These are phyloP conservation scores for Acrocephalus arundinaceus DNA, from an alignment of 2,113 vertebrate species.

Conservation along the genomic window DNA sequence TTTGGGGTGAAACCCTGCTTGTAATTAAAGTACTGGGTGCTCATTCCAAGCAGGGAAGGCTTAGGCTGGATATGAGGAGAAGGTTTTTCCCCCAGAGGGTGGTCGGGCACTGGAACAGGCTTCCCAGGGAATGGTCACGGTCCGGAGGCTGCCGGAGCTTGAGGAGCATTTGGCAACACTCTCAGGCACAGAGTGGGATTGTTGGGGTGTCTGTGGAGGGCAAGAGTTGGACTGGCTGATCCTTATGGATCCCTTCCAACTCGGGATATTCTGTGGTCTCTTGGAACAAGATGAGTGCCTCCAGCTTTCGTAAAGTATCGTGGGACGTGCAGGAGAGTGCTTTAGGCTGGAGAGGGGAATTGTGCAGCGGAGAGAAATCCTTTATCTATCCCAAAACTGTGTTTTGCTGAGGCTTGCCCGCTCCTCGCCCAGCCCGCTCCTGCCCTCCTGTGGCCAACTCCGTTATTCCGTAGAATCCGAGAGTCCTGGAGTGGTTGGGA, in stretches of 20 bases:
- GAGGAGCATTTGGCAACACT: fast-evolving
- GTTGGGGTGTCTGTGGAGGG: too few relatives aligned
- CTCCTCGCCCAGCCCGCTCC: neutral
- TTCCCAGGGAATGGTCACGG: neutral
- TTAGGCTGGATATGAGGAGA: neutral
- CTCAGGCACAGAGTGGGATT: neutral
- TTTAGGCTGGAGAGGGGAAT: neutral
- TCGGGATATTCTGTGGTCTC: neutral
- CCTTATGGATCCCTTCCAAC: neutral
- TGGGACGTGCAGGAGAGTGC: neutral
- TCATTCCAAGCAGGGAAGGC: neutral
- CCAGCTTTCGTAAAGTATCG: neutral
- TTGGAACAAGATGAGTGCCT: too few relatives aligned
- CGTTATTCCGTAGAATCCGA: neutral
- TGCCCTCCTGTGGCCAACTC: neutral
- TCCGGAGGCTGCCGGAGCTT: neutral
- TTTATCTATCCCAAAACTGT: fast-evolving
- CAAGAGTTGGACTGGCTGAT: neutral
- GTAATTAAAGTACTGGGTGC: neutral
- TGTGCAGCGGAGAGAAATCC: neutral
- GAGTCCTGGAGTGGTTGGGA: neutral
- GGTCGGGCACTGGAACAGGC: neutral
- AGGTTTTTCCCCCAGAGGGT: neutral
- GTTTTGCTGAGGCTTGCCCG: neutral
- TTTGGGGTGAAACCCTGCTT: neutral